Conservation (phyloP, 2,113 vertebrate species). For the Actenoides hombroni region DNA sequence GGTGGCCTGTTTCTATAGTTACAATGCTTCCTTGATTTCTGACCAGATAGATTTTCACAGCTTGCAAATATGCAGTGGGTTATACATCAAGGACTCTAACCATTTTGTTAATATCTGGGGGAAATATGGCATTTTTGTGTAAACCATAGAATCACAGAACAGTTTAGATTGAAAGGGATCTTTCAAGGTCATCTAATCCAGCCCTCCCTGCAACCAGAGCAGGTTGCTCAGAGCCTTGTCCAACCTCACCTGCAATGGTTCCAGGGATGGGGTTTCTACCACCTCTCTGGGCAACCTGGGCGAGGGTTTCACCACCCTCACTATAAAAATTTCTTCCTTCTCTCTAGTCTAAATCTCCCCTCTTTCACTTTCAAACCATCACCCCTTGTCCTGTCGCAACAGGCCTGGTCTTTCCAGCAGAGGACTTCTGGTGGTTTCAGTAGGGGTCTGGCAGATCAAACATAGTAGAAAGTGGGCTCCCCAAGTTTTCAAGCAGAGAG, state of each 20-base stretch:
- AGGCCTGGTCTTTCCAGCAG: background rate
- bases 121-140: background rate
- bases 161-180: background rate
- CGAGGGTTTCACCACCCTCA: background rate
- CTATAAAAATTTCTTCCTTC: background rate
- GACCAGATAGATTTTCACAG: background rate
- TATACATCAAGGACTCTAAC: background rate
- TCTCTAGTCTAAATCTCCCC: too few species aligned
- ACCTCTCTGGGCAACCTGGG: background rate
- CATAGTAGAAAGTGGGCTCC: background rate
- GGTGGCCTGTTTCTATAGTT: constrained; percentile 40
- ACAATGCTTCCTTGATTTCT: background rate
- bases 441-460: background rate
- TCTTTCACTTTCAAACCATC: too few species aligned
- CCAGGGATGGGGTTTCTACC: background rate
- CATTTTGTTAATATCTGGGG: background rate
- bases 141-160: background rate
- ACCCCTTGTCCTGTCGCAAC: too few species aligned
- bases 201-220: too few species aligned
- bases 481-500: background rate
- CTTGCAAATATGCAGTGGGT: background rate
- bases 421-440: background rate
- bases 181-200: background rate
- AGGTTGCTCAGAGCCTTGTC: background rate
- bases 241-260: background rate